Evolutionary conservation across 2,797 vertebrate genomes (phyloP).

Genomic region (Astyanax mexicanus): DNA sequence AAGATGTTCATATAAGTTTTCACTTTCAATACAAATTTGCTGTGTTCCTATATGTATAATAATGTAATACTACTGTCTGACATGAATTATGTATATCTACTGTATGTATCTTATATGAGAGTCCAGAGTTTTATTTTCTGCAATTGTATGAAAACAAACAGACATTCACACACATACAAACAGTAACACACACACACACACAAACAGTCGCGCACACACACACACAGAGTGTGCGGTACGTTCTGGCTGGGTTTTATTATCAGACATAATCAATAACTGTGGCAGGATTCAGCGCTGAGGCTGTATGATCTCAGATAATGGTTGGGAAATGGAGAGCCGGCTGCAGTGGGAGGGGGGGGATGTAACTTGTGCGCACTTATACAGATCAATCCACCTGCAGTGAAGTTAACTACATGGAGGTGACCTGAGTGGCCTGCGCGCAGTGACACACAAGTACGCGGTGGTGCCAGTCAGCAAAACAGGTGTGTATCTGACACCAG

Average conservation of each 20-base stretch:
- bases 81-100: no score
- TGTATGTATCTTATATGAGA: no score
- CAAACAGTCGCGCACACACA: background rate
- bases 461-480: slow-evolving; percentile 57
- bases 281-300: slow-evolving; percentile 67
- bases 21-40: no score
- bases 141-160: slow-evolving; percentile 12
- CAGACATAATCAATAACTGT: slow-evolving; percentile 67
- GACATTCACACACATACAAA: slow-evolving; percentile 26
- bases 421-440: slow-evolving; percentile 62
- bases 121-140: no score
- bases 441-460: slow-evolving; percentile 46
- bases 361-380: slow-evolving; percentile 62
- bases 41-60: no score
- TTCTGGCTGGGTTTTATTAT: slow-evolving; percentile 67
- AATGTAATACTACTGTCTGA: no score
- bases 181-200: background rate
- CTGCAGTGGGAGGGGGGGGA: slow-evolving; percentile 52
- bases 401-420: slow-evolving; percentile 65
- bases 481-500: slow-evolving; percentile 60
- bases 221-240: slow-evolving; percentile 31
- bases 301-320: slow-evolving; percentile 68
- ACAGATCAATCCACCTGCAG: slow-evolving; percentile 67
- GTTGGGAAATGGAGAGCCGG: slow-evolving; percentile 64
- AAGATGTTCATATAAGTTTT: no score